These are phyloP conservation scores for Ectemnius lituratus DNA, from an alignment of 2,888 invertebrate species.

Conservation along the genomic window DNA sequence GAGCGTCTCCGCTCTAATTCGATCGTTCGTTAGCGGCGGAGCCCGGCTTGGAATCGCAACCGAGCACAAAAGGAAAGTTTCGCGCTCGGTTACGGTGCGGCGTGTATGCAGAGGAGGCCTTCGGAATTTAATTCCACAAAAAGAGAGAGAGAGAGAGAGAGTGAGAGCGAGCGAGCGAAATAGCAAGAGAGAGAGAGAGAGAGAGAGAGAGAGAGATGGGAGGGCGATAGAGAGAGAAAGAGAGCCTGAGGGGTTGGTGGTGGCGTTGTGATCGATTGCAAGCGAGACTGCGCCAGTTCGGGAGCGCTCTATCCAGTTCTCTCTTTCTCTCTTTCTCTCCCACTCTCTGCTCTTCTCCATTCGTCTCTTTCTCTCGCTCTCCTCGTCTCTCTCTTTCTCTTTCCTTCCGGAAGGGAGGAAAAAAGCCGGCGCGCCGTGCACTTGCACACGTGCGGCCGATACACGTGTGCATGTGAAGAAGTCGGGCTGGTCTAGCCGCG, in stretches of 20 bases:
- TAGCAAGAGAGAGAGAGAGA: slow-evolving; percentile 11
- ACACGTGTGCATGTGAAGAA: slow-evolving; percentile 42
- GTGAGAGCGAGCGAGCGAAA: slow-evolving; percentile 8
- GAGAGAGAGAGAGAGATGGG: slow-evolving; percentile 5
- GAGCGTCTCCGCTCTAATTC: slow-evolving; percentile 3
- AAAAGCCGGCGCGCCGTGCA: neutral
- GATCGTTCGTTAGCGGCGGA: neutral
- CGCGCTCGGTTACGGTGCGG: slow-evolving; percentile 28
- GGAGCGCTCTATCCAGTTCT: neutral
- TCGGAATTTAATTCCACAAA: slow-evolving; percentile 38
- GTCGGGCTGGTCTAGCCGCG: slow-evolving; percentile 13
- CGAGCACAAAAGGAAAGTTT: slow-evolving; percentile 36
- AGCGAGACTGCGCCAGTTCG: slow-evolving; percentile 42
- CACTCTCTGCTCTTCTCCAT: neutral
- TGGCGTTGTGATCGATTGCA: slow-evolving; percentile 53
- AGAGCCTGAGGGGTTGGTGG: slow-evolving; percentile 20
- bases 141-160: neutral
- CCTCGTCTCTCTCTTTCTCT: slow-evolving; percentile 17
- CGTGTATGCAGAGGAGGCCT: slow-evolving; percentile 29
- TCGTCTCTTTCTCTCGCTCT: neutral
- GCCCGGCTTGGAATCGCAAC: slow-evolving; percentile 2
- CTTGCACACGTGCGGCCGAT: slow-evolving; percentile 36
- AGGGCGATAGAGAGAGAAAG: neutral
- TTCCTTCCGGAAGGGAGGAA: neutral
- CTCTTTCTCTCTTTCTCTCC: neutral